Conservation (phyloP, 2,888 invertebrate species). For the Calameuta pallipes region DNA sequence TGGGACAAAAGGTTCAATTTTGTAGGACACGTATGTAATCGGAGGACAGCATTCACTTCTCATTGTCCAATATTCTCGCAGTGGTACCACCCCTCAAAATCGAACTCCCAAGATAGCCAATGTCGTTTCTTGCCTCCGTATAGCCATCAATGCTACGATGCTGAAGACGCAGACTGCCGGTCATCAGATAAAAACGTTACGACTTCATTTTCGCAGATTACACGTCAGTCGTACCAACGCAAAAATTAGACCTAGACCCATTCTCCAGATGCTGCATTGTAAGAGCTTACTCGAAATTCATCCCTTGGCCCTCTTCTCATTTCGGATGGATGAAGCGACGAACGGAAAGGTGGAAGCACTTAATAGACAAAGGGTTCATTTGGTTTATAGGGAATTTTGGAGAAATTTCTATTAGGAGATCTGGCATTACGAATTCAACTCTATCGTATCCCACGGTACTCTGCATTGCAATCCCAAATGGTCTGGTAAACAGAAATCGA, state of each 20-base stretch:
- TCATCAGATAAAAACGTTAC: constrained; percentile 4
- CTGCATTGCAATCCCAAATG: background rate
- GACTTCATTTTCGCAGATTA: constrained; percentile 5
- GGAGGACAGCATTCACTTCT: background rate
- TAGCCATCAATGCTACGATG: background rate
- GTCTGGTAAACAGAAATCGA: background rate
- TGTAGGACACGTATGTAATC: background rate
- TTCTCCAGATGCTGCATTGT: background rate
- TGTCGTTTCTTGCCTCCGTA: background rate
- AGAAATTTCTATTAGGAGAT: background rate
- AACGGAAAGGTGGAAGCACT: background rate
- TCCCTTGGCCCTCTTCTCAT: background rate
- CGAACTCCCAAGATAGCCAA: background rate
- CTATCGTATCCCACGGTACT: background rate
- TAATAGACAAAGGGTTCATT: background rate
- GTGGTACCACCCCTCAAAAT: background rate
- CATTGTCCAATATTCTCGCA: constrained; percentile 4
- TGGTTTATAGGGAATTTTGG: background rate
- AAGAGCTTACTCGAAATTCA: background rate
- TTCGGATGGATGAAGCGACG: background rate
- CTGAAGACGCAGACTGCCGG: background rate
- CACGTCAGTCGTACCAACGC: background rate
- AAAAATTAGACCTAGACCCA: background rate
- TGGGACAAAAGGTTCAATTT: constrained; percentile 24
- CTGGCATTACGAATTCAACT: background rate